Base-by-base conservation (phyloP, 2,797 vertebrate species). In the Hozukius guyotensis region DNA sequence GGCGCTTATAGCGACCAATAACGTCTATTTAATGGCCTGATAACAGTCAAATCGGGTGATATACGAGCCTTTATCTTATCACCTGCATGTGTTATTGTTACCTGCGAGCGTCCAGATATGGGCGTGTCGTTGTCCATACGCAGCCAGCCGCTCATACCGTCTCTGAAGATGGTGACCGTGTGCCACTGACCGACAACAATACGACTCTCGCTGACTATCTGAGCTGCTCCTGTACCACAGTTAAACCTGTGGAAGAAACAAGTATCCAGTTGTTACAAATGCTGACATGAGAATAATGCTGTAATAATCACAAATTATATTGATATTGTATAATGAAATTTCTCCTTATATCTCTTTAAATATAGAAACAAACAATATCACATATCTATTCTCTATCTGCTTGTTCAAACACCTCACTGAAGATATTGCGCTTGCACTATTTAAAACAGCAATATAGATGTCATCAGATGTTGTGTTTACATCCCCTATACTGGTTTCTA, bases 171-270 rank as follows among this genome's bases (percentile, higher is more conserved):
- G 0, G 93, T 97, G 42, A 97, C 94, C 0, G 82, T 96, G 89
- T 99, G 96, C 98, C 98, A 99, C 75, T 87, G 95, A 6, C 97
- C 97, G 12, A 97, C 89, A 64, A 96, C 96, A 70, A 99, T 80
- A 55, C 88, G 96, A 80, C 95, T 96, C 75, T 97, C 95, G 57
- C 97, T 98, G 0, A 90, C 60, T 61, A 99, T 96, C 80, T 96
- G 87, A 25, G 97, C 97, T 2, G 95, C 90, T 34, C 98, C 98
- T 0, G 98, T 98, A 8, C 98, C 98, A 79, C 98, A 99, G 82
- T 99, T 98, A 93, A 98, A 99, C 92, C 98, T 99, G 87, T 12
- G 22, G 77, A 63, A 18, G 56, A 12, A 62, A 46, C 34, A 71
- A 24, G 22, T 10, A 13, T 38, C 20, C 13, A 56, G 4, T 3